phyloP scores from a whole-genome alignment of 2,888 invertebrate species.

The Glyphotaelius pellucidus region DNA sequence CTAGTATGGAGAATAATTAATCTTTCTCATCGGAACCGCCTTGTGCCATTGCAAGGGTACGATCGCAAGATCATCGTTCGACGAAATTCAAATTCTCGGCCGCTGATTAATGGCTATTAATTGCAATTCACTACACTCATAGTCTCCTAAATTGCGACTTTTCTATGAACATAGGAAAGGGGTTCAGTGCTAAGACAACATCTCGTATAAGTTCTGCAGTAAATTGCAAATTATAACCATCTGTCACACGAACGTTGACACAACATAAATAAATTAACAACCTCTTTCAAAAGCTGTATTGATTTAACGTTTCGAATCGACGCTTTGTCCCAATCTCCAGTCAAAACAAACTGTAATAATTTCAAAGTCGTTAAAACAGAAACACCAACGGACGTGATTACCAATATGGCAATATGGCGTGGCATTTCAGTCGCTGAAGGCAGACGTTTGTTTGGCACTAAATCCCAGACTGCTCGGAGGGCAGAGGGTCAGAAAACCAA shows the following conservation, averaged over 20 bases:
- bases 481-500: background rate
- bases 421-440: background rate
- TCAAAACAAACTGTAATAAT: background rate
- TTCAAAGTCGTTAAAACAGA: background rate
- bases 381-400: background rate
- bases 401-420: background rate
- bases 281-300: background rate
- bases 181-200: too few species aligned
- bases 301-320: background rate
- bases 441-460: background rate
- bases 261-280: background rate
- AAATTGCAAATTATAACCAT: background rate
- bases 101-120: too few species aligned
- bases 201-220: background rate
- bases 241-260: background rate
- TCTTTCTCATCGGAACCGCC: too few species aligned
- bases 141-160: too few species aligned
- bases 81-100: too few species aligned
- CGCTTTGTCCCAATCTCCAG: background rate
- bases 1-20: too few species aligned
- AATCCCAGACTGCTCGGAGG: background rate
- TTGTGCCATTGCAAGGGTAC: too few species aligned
- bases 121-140: too few species aligned
- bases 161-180: too few species aligned
- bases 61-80: too few species aligned